Evolutionary conservation across 2,797 vertebrate genomes (phyloP).

Genomic region (Parambassis ranga): DNA sequence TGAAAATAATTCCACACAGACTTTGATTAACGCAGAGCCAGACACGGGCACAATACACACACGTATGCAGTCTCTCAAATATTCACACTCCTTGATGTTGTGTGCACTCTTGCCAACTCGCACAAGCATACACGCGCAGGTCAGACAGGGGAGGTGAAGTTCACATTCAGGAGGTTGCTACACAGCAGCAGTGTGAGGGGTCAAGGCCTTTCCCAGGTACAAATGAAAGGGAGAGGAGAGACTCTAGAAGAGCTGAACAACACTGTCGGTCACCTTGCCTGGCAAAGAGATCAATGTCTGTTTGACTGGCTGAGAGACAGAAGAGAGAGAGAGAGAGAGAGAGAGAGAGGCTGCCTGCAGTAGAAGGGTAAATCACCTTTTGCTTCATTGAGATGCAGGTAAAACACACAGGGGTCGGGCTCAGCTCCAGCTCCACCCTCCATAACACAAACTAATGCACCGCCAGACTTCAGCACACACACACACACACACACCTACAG

Average conservation of each 20-base stretch:
- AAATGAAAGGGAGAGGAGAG: conserved; percentile 63
- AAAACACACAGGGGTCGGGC: conserved; percentile 71
- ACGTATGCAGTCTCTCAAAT: not conserved
- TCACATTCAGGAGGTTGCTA: conserved; percentile 41
- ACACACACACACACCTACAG: not conserved
- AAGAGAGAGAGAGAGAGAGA: conserved; percentile 33
- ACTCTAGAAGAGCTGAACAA: conserved; percentile 70
- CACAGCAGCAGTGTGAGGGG: conserved; percentile 71
- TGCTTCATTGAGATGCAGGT: conserved; percentile 80
- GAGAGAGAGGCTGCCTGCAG: conserved; percentile 55
- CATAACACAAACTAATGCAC: conserved; percentile 40
- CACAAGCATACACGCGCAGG: conserved; percentile 17
- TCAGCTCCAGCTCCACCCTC: conserved; percentile 62
- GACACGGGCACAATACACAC: not conserved
- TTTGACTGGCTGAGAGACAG: conserved; percentile 73
- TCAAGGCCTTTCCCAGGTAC: conserved; percentile 77
- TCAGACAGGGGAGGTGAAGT: conserved; percentile 14
- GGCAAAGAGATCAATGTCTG: conserved; percentile 82
- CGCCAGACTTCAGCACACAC: conserved; percentile 1
- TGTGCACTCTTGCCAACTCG: conserved; percentile 1
- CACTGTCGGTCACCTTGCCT: conserved; percentile 82
- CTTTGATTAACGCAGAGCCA: not conserved
- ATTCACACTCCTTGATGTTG: not conserved
- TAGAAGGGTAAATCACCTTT: conserved; percentile 75
- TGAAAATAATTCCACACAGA: too few species aligned